Base-by-base conservation (phyloP, 1,140 invertebrate species). In the Contarinia nasturtii region DNA sequence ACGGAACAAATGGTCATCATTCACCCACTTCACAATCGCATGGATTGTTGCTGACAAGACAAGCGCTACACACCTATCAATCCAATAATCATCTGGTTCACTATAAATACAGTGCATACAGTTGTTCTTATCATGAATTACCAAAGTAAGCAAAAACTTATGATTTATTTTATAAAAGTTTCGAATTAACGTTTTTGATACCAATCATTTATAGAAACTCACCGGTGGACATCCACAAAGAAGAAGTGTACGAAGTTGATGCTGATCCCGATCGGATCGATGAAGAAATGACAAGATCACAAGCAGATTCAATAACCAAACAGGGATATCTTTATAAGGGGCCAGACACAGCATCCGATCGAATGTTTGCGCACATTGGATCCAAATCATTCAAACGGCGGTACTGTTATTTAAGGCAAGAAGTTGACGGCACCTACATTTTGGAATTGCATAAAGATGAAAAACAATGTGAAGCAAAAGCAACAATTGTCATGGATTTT, bases 401-500 rank as follows among this genome's bases (percentile, higher is more conserved):
- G 48, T 54, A 82, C 67, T 90, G 88, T 66, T 82, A 82, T 67
- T 70, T 94, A 55, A 71, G 87, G 46, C 82, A 86, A 65, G 86
- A 91, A 67, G 77, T 87, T 27, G 87, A 92, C 65, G 86, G 85
- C 11, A 87, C 86, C 1, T 90, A 90, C 55, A 83, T 88, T 55
- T 69, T 94, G 18, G 86, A 92, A 66, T 74, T 93, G 55, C 86
- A 86, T 59, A 94, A 93, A 69, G 89, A 93, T 68, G 87, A 93
- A 47, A 86, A 82, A 58, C 89, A 87, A 65, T 76, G 75, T 2
- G 88, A 93, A 56, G 80, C 82, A 1, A 92, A 92, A 67, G 76
- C 84, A 49, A 83, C 84, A n/a, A 86, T 93, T 64, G 86, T 87
- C 50, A 82, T 94, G 77, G 89, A 93, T 62, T 86, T 89, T 66